A percentile compares a stretch with the other conserved stretches of the same genome.
These are phyloP conservation scores for Microcebus tavaratra DNA, from an alignment of 2,113 vertebrate genomes.

Conservation along the genomic window DNA sequence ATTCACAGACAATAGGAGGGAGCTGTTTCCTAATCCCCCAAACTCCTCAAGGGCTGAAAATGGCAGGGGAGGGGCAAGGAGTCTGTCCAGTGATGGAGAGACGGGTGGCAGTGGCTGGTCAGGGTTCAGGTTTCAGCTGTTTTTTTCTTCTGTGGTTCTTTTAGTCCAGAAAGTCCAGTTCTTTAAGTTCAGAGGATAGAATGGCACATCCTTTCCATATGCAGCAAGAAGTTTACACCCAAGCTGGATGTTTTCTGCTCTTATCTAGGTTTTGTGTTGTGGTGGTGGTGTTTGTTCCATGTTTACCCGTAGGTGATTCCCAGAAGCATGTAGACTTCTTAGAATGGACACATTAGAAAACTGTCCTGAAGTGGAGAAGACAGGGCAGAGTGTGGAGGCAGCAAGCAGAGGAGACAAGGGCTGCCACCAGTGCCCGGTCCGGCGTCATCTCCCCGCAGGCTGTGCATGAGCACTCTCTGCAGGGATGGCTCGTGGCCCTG, in stretches of 20 bases:
- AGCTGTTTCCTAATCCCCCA: not conserved
- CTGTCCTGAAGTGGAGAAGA: slow-evolving; percentile 73
- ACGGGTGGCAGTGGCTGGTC: not conserved
- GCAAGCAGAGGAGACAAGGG: not conserved
- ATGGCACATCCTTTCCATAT: not conserved
- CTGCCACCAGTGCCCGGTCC: not conserved
- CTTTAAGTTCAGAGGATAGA: not conserved
- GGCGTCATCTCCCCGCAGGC: not conserved
- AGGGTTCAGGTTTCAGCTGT: not conserved
- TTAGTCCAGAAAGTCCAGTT: not conserved
- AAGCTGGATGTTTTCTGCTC: not conserved
- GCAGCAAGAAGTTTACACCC: not conserved
- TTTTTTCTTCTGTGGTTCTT: not conserved
- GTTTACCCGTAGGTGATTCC: slow-evolving; percentile 80
- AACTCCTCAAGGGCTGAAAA: not conserved
- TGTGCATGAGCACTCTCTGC: not conserved
- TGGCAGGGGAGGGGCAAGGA: not conserved
- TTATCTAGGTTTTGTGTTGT: accelerated
- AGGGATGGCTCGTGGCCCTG: not conserved
- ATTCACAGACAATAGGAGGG: not conserved
- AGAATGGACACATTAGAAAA: slow-evolving; percentile 81
- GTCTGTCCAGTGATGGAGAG: not conserved
- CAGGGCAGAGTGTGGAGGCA: slow-evolving; percentile 62
- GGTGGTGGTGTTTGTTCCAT: not conserved
- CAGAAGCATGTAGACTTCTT: slow-evolving; percentile 77